These are phyloP conservation scores for Limnephilus lunatus DNA, from an alignment of 2,888 invertebrate species.

Conservation along the genomic window DNA sequence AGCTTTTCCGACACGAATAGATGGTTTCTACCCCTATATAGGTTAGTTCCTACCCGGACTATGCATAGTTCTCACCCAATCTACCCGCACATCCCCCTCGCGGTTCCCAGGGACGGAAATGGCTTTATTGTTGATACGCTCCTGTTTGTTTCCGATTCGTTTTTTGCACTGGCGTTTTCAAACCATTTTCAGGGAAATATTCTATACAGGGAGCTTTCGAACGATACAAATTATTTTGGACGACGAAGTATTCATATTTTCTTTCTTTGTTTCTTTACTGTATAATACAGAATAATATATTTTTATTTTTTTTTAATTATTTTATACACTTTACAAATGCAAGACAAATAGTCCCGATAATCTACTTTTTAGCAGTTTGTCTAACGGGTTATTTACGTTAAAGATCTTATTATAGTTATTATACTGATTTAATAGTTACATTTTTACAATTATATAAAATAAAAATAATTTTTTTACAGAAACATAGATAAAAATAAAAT, in stretches of 20 bases:
- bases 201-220: not conserved
- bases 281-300: too few relatives aligned
- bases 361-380: too few relatives aligned
- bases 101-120: conserved; percentile 29
- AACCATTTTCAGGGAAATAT: conserved; percentile 5
- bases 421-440: too few relatives aligned
- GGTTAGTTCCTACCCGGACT: not conserved
- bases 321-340: too few relatives aligned
- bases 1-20: not conserved
- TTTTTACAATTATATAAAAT: too few relatives aligned
- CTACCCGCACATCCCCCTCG: not conserved
- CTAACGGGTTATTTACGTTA: too few relatives aligned
- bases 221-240: not conserved
- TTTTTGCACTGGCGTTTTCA: conserved; percentile 24
- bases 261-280: not conserved
- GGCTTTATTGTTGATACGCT: conserved; percentile 32
- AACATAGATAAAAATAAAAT: too few relatives aligned
- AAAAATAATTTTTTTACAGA: too few relatives aligned
- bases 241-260: not conserved
- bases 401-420: too few relatives aligned
- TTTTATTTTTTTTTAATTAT: too few relatives aligned
- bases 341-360: too few relatives aligned
- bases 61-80: not conserved
- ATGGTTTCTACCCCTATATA: not conserved
- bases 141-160: conserved; percentile 29